Evolutionary conservation across 2,797 vertebrate genomes (phyloP), one percentile per base, ranked within the genome.

Genomic region (Hipposideros larvatus): DNA sequence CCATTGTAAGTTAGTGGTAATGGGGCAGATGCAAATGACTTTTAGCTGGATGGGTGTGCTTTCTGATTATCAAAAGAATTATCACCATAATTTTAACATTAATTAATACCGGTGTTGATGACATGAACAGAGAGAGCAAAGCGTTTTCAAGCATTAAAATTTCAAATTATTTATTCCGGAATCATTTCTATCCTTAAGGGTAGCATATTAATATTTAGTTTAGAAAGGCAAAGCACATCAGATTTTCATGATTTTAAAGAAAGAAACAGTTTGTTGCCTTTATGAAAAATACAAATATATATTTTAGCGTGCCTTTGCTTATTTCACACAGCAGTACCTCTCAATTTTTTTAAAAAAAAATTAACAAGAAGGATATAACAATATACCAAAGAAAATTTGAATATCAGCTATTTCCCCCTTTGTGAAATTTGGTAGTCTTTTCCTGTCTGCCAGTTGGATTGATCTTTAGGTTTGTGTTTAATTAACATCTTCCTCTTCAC

Each of bases 11-110:
- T 65, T 26, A 53, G 37, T 0, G 1, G 28, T 68, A 24, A n/a
- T 57, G 24, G 28, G 31, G 13, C 70, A n/a, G 59, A 31, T 79
- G 28, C n/a, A 24, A 61, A 26, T 92, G 59, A 66, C 19, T 59
- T 91, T 90, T 31, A 90, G 55, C 21, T n/a, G 16, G 14, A 57
- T 37, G 28, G 26, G 71, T 82, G 34, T 31, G 21, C 86, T 31
- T 85, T 74, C 31, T 86, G 51, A 65, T 82, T 92, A 78, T 66
- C 28, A 73, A 92, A 93, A 61, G 51, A 48, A 65, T 77, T 41
- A 53, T n/a, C 59, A 93, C 16, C 85, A 94, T 24, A 61, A 21
- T 77, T 43, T 75, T 71, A 87, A 43, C 19, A 41, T 73, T 70
- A 83, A 73, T 68, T 80, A 87, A 78, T 74, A 22, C 9, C 9